These are phyloP conservation scores for Seriola rivoliana DNA, from an alignment of 2,113 vertebrate species.

Conservation along the genomic window DNA sequence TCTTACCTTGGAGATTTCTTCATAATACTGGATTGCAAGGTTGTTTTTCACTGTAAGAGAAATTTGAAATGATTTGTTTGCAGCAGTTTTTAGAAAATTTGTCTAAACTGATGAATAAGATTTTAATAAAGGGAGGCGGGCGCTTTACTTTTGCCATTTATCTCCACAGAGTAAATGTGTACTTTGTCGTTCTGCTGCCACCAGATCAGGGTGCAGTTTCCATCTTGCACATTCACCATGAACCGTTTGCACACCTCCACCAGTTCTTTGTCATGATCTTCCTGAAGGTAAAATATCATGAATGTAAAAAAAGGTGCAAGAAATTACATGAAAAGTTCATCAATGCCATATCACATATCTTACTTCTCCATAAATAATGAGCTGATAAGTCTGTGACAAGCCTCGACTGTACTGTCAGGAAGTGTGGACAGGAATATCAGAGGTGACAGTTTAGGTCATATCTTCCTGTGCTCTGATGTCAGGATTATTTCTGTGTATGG, in stretches of 20 bases:
- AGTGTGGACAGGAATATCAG: slow-evolving; percentile 17
- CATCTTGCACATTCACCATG: slow-evolving; percentile 39
- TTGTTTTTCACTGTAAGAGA: slow-evolving; percentile 56
- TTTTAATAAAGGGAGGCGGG: no score
- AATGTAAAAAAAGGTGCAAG: no score
- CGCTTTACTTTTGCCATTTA: slow-evolving; percentile 59
- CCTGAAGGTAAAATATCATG: slow-evolving; percentile 6
- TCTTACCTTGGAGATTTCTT: slow-evolving; percentile 69
- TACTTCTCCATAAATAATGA: not conserved
- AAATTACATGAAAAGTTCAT: not conserved
- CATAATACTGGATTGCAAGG: slow-evolving; percentile 42
- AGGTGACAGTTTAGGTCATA: slow-evolving; percentile 17
- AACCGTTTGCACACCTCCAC: slow-evolving; percentile 60
- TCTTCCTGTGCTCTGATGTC: slow-evolving; percentile 49
- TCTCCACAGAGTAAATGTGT: slow-evolving; percentile 21
- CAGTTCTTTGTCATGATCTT: slow-evolving; percentile 23
- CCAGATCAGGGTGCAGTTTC: slow-evolving; percentile 57
- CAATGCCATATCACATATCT: not conserved
- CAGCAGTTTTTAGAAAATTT: no score
- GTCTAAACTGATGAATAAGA: not conserved
- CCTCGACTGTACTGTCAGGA: not conserved
- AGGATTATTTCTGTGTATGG: slow-evolving; percentile 35
- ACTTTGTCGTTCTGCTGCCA: rapidly evolving
- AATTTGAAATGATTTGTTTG: not conserved
- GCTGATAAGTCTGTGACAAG: not conserved